Evolutionary conservation across 2,888 invertebrate species (phyloP).

Genomic region (Harmothoe impar): DNA sequence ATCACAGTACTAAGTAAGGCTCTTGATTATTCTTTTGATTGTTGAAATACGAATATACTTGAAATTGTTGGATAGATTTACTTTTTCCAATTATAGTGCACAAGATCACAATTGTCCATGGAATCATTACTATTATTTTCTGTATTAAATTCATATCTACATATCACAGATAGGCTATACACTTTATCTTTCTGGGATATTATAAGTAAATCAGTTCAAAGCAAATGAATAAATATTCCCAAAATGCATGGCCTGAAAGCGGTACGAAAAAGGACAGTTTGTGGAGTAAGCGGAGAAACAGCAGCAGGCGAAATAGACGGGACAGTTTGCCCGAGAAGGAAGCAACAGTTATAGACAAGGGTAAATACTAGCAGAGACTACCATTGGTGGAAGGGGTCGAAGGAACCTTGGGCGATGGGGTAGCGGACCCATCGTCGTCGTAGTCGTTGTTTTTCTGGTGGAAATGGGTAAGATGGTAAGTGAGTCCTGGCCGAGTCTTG

Average conservation of each 20-base stretch:
- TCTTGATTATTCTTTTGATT: not conserved
- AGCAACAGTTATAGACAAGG: constrained; percentile 43
- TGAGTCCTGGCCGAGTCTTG: constrained; percentile 97
- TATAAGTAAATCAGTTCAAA: not conserved
- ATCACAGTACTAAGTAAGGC: not conserved
- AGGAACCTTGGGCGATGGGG: constrained; percentile 59
- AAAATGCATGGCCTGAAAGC: not conserved
- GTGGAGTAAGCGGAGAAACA: not conserved
- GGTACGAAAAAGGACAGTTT: not conserved
- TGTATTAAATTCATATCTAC: not conserved
- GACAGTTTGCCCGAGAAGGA: not conserved
- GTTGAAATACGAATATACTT: not conserved
- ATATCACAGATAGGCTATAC: constrained; percentile 9
- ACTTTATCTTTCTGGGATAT: not conserved
- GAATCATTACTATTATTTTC: too few relatives aligned
- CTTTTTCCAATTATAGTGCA: too few relatives aligned
- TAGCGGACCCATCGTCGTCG: constrained; percentile 64
- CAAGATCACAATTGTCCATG: too few relatives aligned
- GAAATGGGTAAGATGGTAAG: constrained; percentile 97
- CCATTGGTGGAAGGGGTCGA: constrained; percentile 62
- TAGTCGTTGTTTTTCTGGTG: constrained; percentile 84
- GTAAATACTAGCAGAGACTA: constrained; percentile 60
- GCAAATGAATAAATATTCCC: not conserved
- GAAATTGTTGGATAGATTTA: too few relatives aligned
- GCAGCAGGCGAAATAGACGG: not conserved